phyloP scores from a whole-genome alignment of 2,888 invertebrate genomes.

The Eupithecia pulchellata region DNA sequence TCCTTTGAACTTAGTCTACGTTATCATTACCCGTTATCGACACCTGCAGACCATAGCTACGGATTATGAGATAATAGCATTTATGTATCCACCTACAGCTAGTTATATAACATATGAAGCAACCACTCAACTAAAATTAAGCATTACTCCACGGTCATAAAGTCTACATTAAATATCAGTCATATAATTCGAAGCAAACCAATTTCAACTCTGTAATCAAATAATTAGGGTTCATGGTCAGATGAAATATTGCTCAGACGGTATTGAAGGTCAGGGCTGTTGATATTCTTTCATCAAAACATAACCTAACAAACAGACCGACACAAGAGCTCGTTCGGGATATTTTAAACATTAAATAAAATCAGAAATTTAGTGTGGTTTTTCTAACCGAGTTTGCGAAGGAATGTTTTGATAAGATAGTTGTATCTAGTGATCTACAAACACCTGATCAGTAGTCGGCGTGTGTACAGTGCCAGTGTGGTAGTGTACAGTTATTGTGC shows the following conservation, averaged over 20 bases:
- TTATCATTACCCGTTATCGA: not conserved
- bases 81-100: not conserved
- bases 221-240: not conserved
- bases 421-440: not conserved
- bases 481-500: conserved; percentile 1
- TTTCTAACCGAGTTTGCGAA: not conserved
- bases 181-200: not conserved
- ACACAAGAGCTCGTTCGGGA: not conserved
- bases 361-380: not conserved
- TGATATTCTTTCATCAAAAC: conserved; percentile 4
- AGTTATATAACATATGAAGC: not conserved
- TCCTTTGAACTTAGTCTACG: too few species aligned
- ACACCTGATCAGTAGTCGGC: conserved; percentile 9
- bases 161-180: not conserved
- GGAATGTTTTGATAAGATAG: conserved; percentile 6
- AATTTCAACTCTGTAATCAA: not conserved
- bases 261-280: conserved; percentile 4
- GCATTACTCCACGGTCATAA: not conserved
- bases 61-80: not conserved
- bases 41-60: conserved; percentile 1
- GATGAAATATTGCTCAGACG: not conserved
- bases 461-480: not conserved
- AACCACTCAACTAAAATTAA: not conserved
- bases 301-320: not conserved
- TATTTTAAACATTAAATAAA: not conserved